These are phyloP conservation scores for Myioborus melanocephalus DNA, from an alignment of 2,797 vertebrate species.

Conservation along the genomic window DNA sequence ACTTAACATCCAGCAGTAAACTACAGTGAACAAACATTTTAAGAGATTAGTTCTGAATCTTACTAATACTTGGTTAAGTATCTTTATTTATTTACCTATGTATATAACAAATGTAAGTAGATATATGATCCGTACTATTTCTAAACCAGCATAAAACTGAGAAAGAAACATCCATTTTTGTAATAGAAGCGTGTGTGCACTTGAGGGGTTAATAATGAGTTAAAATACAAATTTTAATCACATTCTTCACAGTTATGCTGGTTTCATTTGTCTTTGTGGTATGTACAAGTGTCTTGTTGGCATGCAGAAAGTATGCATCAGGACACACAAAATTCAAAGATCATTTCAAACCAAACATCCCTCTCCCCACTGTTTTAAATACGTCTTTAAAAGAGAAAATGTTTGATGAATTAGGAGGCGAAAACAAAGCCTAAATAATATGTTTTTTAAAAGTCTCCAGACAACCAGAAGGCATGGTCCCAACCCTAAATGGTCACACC, in stretches of 20 bases:
- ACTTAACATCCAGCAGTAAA: not conserved
- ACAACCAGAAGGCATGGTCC: no score
- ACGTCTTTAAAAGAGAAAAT: not conserved
- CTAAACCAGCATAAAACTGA: not conserved
- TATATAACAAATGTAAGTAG: not conserved
- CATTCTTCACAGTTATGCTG: not conserved
- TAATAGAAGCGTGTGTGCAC: not conserved
- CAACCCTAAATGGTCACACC: not conserved
- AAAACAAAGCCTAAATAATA: not conserved
- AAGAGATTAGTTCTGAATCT: not conserved
- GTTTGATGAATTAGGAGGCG: no score
- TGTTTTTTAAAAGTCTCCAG: not conserved
- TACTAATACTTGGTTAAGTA: not conserved
- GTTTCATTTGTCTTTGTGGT: not conserved
- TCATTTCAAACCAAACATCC: not conserved
- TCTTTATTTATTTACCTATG: not conserved
- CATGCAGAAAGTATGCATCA: not conserved
- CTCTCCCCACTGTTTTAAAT: not conserved
- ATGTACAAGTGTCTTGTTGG: not conserved
- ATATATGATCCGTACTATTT: not conserved
- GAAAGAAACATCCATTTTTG: not conserved
- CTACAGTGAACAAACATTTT: not conserved
- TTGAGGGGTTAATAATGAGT: not conserved
- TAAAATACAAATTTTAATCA: not conserved
- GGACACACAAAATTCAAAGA: not conserved